phyloP scores from a whole-genome alignment of 2,888 invertebrate genomes.

The Torymus auratus region DNA sequence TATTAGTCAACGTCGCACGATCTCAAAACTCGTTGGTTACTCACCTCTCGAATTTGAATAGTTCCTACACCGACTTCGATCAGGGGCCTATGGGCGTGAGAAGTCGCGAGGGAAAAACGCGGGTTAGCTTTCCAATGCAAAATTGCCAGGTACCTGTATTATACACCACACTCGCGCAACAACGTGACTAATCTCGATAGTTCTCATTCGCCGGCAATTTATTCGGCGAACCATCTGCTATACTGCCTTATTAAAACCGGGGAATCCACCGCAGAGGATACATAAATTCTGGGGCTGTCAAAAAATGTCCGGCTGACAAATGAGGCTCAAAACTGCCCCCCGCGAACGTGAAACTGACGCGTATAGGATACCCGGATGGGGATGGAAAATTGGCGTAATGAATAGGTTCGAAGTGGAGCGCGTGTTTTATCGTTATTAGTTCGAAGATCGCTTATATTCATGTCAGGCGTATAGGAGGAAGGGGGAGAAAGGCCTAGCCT shows the following conservation, averaged over 20 bases:
- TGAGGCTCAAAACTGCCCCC: not conserved
- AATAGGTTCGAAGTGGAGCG: slow-evolving; percentile 22
- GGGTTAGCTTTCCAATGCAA: too few species aligned
- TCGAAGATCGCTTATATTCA: not conserved
- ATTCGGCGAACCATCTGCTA: too few species aligned
- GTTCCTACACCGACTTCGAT: not conserved
- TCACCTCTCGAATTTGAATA: slow-evolving; percentile 30
- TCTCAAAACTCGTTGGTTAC: not conserved
- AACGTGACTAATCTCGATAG: too few species aligned
- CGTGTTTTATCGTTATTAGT: slow-evolving; percentile 39
- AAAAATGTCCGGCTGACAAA: slow-evolving; percentile 11
- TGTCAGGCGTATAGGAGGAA: not conserved
- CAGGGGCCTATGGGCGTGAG: slow-evolving; percentile 7
- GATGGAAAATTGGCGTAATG: slow-evolving; percentile 21
- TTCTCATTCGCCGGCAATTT: too few species aligned
- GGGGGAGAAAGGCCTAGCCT: not conserved
- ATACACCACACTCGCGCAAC: too few species aligned
- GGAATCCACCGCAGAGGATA: not conserved
- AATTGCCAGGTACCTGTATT: too few species aligned
- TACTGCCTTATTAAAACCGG: not conserved
- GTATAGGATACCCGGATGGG: not conserved
- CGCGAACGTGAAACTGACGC: slow-evolving; percentile 10
- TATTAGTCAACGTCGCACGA: slow-evolving; percentile 32
- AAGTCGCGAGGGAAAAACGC: not conserved
- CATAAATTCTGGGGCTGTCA: not conserved